phyloP scores from a whole-genome alignment of 2,113 vertebrate species.

The Syngnathus scovelli region DNA sequence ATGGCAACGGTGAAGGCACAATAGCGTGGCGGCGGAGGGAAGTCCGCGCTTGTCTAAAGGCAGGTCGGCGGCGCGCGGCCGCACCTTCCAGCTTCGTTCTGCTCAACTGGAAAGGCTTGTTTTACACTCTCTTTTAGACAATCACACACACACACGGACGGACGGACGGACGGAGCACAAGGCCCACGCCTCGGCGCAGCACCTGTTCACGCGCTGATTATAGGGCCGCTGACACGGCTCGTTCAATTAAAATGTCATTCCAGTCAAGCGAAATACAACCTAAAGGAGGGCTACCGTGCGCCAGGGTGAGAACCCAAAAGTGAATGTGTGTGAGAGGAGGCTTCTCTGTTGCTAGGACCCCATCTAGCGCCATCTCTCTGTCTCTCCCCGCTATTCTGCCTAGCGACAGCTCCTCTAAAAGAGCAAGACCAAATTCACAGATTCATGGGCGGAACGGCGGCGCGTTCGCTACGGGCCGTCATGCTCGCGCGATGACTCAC shows the following conservation, averaged over 20 bases:
- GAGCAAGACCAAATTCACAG: slow-evolving; percentile 51
- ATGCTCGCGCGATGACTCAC: slow-evolving; percentile 32
- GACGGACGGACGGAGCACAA: slow-evolving; percentile 4
- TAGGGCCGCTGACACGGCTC: neutral
- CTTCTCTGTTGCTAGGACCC: slow-evolving; percentile 61
- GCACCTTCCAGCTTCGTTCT: slow-evolving; percentile 45
- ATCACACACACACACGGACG: slow-evolving; percentile 19
- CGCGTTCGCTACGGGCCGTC: neutral
- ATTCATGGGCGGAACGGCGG: slow-evolving; percentile 49
- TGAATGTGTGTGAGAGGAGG: slow-evolving; percentile 9
- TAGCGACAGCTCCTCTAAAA: slow-evolving; percentile 49
- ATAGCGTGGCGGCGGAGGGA: slow-evolving; percentile 6
- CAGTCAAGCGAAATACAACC: slow-evolving; percentile 15
- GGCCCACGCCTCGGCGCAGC: neutral
- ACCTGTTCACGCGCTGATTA: slow-evolving; percentile 12
- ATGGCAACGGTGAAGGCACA: neutral
- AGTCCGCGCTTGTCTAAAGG: slow-evolving; percentile 30
- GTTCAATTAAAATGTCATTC: slow-evolving; percentile 10
- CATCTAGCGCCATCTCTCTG: slow-evolving; percentile 40
- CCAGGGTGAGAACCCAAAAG: slow-evolving; percentile 3
- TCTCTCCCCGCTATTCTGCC: slow-evolving; percentile 50
- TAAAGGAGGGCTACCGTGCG: neutral
- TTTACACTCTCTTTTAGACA: slow-evolving; percentile 29
- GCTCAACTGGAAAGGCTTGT: slow-evolving; percentile 70
- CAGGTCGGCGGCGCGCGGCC: slow-evolving; percentile 49